Conservation (phyloP, 2,113 vertebrate genomes). For the Thymallus thymallus region DNA sequence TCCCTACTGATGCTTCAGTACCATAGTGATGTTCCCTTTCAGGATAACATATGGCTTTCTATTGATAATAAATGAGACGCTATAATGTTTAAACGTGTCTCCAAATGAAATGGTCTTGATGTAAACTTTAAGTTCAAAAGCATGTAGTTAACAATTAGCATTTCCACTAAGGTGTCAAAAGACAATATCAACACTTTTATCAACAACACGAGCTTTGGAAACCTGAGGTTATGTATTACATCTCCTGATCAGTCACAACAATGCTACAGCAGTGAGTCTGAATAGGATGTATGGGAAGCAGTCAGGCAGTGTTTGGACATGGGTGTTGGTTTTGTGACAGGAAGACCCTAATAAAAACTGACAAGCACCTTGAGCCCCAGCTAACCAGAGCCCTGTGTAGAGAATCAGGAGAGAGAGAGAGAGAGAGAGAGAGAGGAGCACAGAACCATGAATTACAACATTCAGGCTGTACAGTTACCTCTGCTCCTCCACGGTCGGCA, state of each 20-base stretch:
- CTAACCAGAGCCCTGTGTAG: conserved; percentile 42
- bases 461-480: conserved; percentile 50
- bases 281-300: conserved; percentile 24
- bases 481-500: conserved; percentile 55
- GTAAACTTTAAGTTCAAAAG: no score
- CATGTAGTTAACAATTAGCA: no score
- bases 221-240: neutral
- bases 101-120: no score
- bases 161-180: no score
- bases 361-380: conserved; percentile 43
- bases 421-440: conserved; percentile 9
- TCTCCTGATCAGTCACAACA: conserved; percentile 19
- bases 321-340: conserved; percentile 49
- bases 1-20: no score
- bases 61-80: no score
- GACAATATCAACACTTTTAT: no score
- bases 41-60: no score
- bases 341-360: conserved; percentile 56
- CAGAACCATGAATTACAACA: conserved; percentile 51
- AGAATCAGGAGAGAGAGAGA: conserved; percentile 29
- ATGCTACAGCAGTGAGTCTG: neutral
- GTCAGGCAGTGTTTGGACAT: conserved; percentile 3
- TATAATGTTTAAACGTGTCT: no score
- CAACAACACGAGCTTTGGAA: neutral
- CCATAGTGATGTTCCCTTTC: no score